A percentile compares a stretch with the other conserved stretches of the same genome.
Evolutionary conservation across 2,113 vertebrate genomes (phyloP).

Genomic region (Leuciscus idus): DNA sequence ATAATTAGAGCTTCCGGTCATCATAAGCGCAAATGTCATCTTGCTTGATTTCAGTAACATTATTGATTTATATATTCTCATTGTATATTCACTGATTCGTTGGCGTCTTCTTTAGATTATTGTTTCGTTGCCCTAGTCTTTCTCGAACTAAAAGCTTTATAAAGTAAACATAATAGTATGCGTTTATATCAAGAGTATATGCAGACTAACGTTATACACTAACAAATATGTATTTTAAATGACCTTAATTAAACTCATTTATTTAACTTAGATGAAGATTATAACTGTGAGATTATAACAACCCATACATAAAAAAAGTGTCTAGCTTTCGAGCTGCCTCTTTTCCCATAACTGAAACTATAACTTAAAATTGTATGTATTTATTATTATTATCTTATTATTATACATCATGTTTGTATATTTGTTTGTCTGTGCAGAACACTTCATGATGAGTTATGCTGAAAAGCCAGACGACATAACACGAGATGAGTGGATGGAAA

Average conservation of each 20-base stretch:
- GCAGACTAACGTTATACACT: too few relatives aligned
- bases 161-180: neutral
- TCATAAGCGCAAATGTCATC: slow-evolving; percentile 2
- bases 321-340: neutral
- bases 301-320: neutral
- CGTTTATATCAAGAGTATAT: neutral
- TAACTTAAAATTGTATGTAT: neutral
- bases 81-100: neutral
- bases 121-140: neutral
- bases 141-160: neutral
- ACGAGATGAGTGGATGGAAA: slow-evolving; percentile 99
- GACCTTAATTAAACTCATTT: too few relatives aligned
- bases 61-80: neutral
- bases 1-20: slow-evolving; percentile 43
- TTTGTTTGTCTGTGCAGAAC: slow-evolving; percentile 41
- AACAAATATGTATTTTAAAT: too few relatives aligned
- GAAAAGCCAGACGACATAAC: slow-evolving; percentile 98
- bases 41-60: neutral
- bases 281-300: neutral
- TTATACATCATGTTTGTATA: neutral
- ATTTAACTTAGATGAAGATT: neutral
- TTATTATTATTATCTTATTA: neutral
- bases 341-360: neutral
- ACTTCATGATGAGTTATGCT: slow-evolving; percentile 92
- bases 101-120: neutral